Evolutionary conservation across 2,113 vertebrate genomes (phyloP), one percentile per base, ranked within the genome.

Genomic region (Pristiophorus japonicus): DNA sequence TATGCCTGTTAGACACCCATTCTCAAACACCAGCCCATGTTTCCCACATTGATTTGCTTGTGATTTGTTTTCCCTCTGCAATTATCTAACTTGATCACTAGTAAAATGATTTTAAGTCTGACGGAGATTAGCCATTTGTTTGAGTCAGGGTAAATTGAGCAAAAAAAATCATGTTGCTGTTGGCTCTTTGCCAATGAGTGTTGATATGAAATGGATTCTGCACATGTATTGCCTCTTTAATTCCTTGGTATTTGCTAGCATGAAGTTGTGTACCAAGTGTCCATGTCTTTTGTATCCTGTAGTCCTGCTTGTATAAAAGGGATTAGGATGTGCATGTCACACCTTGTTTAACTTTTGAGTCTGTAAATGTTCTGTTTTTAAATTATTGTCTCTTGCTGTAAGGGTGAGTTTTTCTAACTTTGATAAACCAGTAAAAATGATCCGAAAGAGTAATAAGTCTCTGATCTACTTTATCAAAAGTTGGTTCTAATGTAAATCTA

Each of bases 321-420:
- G 24, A 67, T 70, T 45, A 16, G 93, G 66, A 18, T 51, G 2
- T 30, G 20, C 65, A 70, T 70, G 22, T 67, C 38, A 92, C 88
- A 63, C 62, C 34, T 92, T 42, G 59, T 75, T 75, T 75, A 75
- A 24, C 70, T 22, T 34, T 59, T 90, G 42, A 73, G 3, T 51
- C 65, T 70, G 93, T 70, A 94, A 94, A 94, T 94, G 92, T 94
- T 70, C 92, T 47, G 92, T 94, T 94, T 51, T 94, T 94, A 94
- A 94, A 47, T 94, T 20, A 42, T 66, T 75, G 70, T 34, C 27
- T 70, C 42, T 51, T 18, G 93, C 65, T 94, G 93, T 94, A 70
- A 51, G 93, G 66, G 93, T 67, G 66, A 94, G 93, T 51, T 70
- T 94, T 65, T 94, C 42, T 47, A 70, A 94, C 51, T 51, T 51